phyloP scores from a whole-genome alignment of 2,888 invertebrate genomes.

The Thysanoteuthis rhombus region DNA sequence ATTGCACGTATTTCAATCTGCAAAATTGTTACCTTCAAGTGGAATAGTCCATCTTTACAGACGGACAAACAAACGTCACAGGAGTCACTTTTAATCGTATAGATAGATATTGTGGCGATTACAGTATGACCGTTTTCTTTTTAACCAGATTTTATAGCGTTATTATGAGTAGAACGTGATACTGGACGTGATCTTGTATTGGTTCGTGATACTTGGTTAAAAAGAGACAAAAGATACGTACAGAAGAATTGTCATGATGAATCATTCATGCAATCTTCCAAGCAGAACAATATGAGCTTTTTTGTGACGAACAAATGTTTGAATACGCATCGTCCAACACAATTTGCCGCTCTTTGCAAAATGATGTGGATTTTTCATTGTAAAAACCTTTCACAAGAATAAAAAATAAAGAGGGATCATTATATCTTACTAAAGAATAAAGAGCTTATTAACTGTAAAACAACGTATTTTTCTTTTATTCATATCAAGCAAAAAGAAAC shows the following conservation, averaged over 20 bases:
- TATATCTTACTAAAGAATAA: not conserved
- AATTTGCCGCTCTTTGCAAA: not conserved
- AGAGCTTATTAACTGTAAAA: not conserved
- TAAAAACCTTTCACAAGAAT: not conserved
- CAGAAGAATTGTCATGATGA: not conserved
- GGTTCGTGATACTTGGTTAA: slow-evolving; percentile 12
- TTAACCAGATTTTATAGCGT: not conserved
- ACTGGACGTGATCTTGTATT: not conserved
- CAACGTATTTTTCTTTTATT: not conserved
- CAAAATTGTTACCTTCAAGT: too few relatives aligned
- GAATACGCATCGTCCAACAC: not conserved
- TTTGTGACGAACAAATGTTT: not conserved
- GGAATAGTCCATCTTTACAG: too few relatives aligned
- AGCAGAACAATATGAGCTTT: not conserved
- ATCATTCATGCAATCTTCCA: not conserved
- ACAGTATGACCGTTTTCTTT: not conserved
- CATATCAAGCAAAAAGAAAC: not conserved
- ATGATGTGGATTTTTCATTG: not conserved
- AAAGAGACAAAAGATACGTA: not conserved
- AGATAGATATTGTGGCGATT: too few relatives aligned
- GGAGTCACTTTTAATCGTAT: too few relatives aligned
- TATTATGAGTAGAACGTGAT: not conserved
- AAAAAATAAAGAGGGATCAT: not conserved
- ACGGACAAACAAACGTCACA: too few relatives aligned
- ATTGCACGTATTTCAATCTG: too few relatives aligned